phyloP scores from a whole-genome alignment of 2,113 vertebrate species.

The Anarhynchus alexandrinus region DNA sequence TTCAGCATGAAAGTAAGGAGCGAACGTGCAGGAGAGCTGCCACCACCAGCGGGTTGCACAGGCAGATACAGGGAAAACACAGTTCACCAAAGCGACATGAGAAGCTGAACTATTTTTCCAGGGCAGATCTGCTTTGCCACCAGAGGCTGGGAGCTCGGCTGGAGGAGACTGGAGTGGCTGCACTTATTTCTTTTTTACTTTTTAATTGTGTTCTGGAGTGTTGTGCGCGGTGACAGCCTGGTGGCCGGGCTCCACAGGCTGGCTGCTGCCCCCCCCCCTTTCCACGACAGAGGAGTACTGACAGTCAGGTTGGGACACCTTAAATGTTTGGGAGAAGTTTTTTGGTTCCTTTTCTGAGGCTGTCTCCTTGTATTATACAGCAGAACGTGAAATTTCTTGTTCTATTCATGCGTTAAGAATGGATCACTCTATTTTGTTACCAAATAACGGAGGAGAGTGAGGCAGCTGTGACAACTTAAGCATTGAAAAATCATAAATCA shows the following conservation, averaged over 20 bases:
- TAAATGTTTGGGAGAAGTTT: not conserved
- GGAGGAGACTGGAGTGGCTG: not conserved
- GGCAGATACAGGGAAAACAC: not conserved
- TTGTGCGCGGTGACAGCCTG: not conserved
- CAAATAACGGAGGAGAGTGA: conserved; percentile 13
- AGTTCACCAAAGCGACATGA: rapidly evolving
- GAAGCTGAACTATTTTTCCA: not conserved
- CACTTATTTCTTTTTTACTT: not conserved
- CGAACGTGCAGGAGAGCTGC: rapidly evolving
- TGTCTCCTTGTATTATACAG: not conserved
- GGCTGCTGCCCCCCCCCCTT: not conserved
- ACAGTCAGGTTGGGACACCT: not conserved
- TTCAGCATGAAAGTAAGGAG: rapidly evolving
- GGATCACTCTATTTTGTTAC: conserved; percentile 10
- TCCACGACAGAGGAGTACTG: rapidly evolving
- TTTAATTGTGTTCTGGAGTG: rapidly evolving
- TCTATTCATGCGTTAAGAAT: conserved; percentile 5
- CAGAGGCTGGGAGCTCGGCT: not conserved
- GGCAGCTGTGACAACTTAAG: conserved; percentile 53
- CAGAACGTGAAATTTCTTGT: not conserved
- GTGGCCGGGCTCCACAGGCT: rapidly evolving
- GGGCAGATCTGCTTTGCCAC: not conserved
- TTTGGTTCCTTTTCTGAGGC: not conserved
- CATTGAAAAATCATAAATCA: conserved; percentile 48
- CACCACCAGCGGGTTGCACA: rapidly evolving